A percentile compares a stretch with the other conserved stretches of the same genome.
Conservation (phyloP, 2,113 vertebrate genomes). For the Lichenostomus cassidix region DNA sequence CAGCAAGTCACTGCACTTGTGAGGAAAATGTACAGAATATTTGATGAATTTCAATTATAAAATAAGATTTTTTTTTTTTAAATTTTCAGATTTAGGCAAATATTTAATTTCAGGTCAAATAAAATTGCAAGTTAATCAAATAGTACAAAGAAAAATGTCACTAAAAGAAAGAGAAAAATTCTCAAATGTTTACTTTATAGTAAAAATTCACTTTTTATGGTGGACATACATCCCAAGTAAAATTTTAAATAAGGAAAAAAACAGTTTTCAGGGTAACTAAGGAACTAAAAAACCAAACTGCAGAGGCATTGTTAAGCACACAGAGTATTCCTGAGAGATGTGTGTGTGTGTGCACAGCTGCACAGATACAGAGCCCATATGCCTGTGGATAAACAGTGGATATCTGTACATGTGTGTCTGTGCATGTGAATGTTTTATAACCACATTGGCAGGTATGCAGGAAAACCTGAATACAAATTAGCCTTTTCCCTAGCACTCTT, state of each 20-base stretch:
- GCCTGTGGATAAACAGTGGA: constrained; percentile 3
- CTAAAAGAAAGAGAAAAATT: background rate
- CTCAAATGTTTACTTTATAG: background rate
- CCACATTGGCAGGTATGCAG: constrained; percentile 1
- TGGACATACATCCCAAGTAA: background rate
- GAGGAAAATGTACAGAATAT: background rate
- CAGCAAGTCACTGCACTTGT: background rate
- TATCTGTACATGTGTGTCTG: background rate
- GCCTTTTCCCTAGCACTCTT: background rate
- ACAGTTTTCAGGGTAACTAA: background rate
- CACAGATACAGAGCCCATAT: constrained; percentile 29
- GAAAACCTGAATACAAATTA: background rate
- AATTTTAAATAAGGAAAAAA: background rate
- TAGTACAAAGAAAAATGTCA: background rate
- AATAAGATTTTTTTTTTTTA: background rate
- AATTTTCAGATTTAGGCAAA: background rate
- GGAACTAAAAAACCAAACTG: background rate
- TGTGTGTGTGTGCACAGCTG: constrained; percentile 54
- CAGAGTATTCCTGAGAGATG: background rate
- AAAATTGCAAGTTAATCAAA: background rate
- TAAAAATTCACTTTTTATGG: background rate
- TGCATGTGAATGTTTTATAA: background rate
- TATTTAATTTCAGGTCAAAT: background rate
- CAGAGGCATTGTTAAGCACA: background rate
- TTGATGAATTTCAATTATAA: background rate